Evolutionary conservation across 2,888 invertebrate genomes (phyloP).

Genomic region (Meloe dianella): DNA sequence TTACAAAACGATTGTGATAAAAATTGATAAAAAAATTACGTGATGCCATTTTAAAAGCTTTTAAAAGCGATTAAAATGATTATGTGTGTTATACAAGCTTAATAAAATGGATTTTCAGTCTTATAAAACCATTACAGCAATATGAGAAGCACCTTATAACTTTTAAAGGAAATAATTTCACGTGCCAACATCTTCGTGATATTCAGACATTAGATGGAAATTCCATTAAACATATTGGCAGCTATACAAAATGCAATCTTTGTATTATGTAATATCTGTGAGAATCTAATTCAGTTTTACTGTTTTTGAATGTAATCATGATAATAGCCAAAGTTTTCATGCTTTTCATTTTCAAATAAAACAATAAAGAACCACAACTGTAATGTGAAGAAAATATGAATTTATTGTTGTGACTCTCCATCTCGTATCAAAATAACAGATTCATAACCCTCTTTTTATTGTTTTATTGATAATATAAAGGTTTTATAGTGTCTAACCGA

Average conservation of each 20-base stretch:
- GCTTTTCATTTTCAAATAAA: neutral
- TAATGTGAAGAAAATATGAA: neutral
- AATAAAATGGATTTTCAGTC: conserved; percentile 21
- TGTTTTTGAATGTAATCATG: conserved; percentile 5
- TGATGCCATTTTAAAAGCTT: conserved; percentile 4
- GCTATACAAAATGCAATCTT: conserved; percentile 26
- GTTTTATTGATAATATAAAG: conserved; percentile 19
- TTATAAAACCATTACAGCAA: neutral
- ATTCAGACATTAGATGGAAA: conserved; percentile 28
- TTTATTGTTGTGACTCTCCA: neutral
- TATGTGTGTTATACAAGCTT: conserved; percentile 13
- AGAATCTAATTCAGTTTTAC: conserved; percentile 21
- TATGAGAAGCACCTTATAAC: neutral
- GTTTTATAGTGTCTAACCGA: conserved; percentile 12
- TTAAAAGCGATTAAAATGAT: neutral
- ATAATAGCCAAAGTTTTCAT: conserved; percentile 24
- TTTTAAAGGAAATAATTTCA: conserved; percentile 25
- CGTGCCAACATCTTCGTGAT: conserved; percentile 26
- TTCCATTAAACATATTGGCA: conserved; percentile 31
- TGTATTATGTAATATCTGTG: conserved; percentile 28
- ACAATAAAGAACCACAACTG: conserved; percentile 20
- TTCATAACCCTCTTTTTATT: conserved; percentile 20
- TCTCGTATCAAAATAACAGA: conserved; percentile 23
- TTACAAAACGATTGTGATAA: neutral
- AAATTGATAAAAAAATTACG: conserved; percentile 3